A percentile compares a stretch with the other conserved stretches of the same genome.
phyloP scores from a whole-genome alignment of 1,140 invertebrate species.

The Danaus melanippus region DNA sequence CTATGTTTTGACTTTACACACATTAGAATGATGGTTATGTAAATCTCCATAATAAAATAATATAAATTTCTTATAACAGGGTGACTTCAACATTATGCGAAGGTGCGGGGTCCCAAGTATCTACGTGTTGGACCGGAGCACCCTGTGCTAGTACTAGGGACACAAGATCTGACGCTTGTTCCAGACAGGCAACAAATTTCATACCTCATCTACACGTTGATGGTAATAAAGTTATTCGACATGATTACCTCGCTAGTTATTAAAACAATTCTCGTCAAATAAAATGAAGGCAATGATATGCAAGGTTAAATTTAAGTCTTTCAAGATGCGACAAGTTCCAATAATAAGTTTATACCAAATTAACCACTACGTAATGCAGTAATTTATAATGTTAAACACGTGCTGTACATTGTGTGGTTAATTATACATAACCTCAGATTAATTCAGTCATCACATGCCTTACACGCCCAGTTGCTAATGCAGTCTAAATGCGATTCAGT shows the following conservation, averaged over 20 bases:
- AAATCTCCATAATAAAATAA: too few species aligned
- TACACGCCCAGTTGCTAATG: constrained; percentile 3
- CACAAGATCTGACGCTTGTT: constrained; percentile 44
- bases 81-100: constrained; percentile 30
- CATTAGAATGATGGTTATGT: too few species aligned
- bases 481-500: constrained; percentile 4
- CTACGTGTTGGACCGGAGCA: constrained; percentile 49
- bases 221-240: constrained; percentile 23
- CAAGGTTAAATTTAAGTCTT: too few species aligned
- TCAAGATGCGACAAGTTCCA: too few species aligned
- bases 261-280: too few species aligned
- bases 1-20: too few species aligned
- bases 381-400: neutral
- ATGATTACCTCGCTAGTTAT: neutral
- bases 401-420: constrained; percentile 2
- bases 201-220: constrained; percentile 49
- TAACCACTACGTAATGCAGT: neutral
- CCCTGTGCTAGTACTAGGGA: constrained; percentile 40
- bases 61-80: too few species aligned
- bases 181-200: constrained; percentile 35
- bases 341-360: too few species aligned
- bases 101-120: constrained; percentile 49
- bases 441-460: constrained; percentile 10
- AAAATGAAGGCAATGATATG: too few species aligned
- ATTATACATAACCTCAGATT: constrained; percentile 10